These are phyloP conservation scores for Chrysodeixis includens DNA, from an alignment of 2,888 invertebrate genomes.

Conservation along the genomic window DNA sequence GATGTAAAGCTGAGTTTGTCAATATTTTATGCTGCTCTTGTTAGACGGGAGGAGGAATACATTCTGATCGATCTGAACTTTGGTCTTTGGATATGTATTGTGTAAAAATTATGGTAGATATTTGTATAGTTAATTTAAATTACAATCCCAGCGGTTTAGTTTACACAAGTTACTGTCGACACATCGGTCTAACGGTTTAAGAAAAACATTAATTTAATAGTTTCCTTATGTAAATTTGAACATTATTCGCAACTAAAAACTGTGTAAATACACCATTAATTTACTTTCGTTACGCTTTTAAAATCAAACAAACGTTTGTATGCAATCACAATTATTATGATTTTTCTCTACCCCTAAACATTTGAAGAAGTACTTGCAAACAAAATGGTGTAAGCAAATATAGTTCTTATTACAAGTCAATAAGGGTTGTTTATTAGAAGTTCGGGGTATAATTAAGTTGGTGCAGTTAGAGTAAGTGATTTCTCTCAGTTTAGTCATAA, in stretches of 20 bases:
- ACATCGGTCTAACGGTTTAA: too few relatives aligned
- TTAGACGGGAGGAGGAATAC: too few relatives aligned
- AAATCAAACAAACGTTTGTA: conserved; percentile 55
- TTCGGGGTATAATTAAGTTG: conserved; percentile 53
- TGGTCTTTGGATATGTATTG: too few relatives aligned
- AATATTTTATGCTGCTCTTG: too few relatives aligned
- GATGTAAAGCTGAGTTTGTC: neutral
- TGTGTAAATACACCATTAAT: conserved; percentile 15
- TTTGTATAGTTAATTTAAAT: too few relatives aligned
- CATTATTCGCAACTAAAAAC: neutral
- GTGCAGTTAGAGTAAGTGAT: conserved; percentile 80
- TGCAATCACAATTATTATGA: conserved; percentile 55
- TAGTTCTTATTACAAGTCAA: conserved; percentile 27
- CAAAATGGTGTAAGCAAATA: conserved; percentile 17
- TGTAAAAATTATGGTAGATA: too few relatives aligned
- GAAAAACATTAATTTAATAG: too few relatives aligned
- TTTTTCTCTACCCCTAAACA: conserved; percentile 28
- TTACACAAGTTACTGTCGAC: too few relatives aligned
- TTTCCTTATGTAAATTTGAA: neutral
- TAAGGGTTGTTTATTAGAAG: conserved; percentile 29
- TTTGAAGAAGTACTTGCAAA: conserved; percentile 42
- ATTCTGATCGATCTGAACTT: too few relatives aligned
- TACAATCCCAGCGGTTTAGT: too few relatives aligned
- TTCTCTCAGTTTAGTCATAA: conserved; percentile 87
- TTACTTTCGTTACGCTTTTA: conserved; percentile 22